Conservation (phyloP, 1,140 invertebrate genomes). For the Trichonephila inaurata region DNA sequence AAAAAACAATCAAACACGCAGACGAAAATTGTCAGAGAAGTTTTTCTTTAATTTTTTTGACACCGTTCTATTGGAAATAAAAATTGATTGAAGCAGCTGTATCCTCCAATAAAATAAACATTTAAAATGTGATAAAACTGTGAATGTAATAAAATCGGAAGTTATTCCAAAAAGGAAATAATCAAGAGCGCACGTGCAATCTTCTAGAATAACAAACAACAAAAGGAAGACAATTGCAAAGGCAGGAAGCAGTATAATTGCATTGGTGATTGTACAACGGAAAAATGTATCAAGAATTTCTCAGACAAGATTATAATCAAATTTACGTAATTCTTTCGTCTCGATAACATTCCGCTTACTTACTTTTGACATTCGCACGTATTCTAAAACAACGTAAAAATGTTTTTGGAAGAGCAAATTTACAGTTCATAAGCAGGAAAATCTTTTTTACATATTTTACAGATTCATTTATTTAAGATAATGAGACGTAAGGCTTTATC, state of each 20-base stretch:
- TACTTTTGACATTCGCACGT: background rate
- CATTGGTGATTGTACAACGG: slow-evolving; percentile 5
- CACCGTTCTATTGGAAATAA: background rate
- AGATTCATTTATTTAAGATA: slow-evolving; percentile 11
- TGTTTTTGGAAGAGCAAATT: slow-evolving; percentile 2
- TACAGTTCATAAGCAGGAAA: background rate
- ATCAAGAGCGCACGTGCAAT: background rate
- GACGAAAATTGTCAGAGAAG: too few relatives aligned
- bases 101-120: background rate
- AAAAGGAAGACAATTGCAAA: background rate
- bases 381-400: slow-evolving; percentile 6
- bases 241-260: background rate
- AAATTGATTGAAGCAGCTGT: background rate
- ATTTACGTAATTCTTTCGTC: slow-evolving; percentile 6
- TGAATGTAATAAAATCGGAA: background rate
- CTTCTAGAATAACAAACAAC: background rate
- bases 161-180: background rate
- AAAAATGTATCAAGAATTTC: background rate
- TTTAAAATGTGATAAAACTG: background rate
- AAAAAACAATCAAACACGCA: too few relatives aligned
- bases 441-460: background rate
- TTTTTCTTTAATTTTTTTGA: background rate
- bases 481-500: background rate
- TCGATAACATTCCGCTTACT: background rate
- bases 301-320: slow-evolving; percentile 13